A percentile compares a stretch with the other conserved stretches of the same genome.
Conservation (phyloP, 2,888 invertebrate species). For the Drosophila cognata region DNA sequence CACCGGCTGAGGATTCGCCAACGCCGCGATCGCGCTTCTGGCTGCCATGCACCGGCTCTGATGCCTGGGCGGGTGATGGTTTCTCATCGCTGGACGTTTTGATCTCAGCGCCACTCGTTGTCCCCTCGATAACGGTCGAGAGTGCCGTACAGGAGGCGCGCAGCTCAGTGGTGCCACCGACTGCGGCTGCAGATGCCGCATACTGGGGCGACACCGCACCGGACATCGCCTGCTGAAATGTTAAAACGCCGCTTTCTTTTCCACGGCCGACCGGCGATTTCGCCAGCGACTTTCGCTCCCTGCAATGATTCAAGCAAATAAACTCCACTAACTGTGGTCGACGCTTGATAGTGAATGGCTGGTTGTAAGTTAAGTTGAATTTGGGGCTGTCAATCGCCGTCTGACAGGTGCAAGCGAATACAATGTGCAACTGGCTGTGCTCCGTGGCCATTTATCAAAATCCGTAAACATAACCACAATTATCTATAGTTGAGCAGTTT, state of each 20-base stretch:
- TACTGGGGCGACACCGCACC: slow-evolving; percentile 84
- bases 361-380: slow-evolving; percentile 8
- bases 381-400: not conserved
- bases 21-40: slow-evolving; percentile 55
- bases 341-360: not conserved
- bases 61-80: not conserved
- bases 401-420: not conserved
- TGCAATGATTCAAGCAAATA: slow-evolving; percentile 48
- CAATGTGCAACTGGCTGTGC: not conserved
- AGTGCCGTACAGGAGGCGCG: slow-evolving; percentile 53
- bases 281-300: slow-evolving; percentile 79
- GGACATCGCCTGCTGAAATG: slow-evolving; percentile 84
- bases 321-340: slow-evolving; percentile 10
- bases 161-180: not conserved
- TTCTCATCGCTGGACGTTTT: slow-evolving; percentile 45
- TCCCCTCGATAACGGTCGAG: slow-evolving; percentile 68
- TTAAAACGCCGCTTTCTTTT: slow-evolving; percentile 79
- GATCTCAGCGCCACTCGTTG: slow-evolving; percentile 54
- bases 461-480: not conserved
- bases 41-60: slow-evolving; percentile 3
- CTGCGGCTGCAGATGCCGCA: slow-evolving; percentile 11
- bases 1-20: slow-evolving; percentile 35
- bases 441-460: not conserved
- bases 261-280: slow-evolving; percentile 74
- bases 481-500: not conserved